Percentiles rank a stretch among this genome's conserved stretches.
These are phyloP conservation scores for Bathynomus jamesi DNA, from an alignment of 1,140 invertebrate genomes.

Conservation along the genomic window DNA sequence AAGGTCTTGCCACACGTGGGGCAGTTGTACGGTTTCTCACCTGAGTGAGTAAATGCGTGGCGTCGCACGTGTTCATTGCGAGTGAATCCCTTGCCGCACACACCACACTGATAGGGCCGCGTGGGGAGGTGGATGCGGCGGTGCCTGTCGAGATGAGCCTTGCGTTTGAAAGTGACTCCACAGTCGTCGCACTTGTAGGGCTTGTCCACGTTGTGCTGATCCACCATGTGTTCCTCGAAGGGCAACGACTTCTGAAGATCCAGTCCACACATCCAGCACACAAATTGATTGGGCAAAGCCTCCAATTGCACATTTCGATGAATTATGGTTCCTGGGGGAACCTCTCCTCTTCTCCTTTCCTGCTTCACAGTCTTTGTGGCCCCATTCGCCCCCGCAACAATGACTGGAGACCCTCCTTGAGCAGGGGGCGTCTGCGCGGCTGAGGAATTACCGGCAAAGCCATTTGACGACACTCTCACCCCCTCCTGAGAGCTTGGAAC, in stretches of 20 bases:
- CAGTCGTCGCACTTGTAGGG: conserved; percentile 37
- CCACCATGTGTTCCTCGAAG: conserved; percentile 37
- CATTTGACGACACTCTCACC: conserved; percentile 33
- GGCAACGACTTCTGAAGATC: conserved; percentile 35
- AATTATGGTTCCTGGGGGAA: conserved; percentile 29
- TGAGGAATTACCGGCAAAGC: conserved; percentile 29
- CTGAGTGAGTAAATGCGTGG: conserved; percentile 36
- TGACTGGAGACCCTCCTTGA: conserved; percentile 23
- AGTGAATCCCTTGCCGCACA: conserved; percentile 80
- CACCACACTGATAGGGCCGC: conserved; percentile 42
- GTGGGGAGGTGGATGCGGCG: conserved; percentile 36
- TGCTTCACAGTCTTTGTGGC: conserved; percentile 9
- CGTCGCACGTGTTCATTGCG: conserved; percentile 37
- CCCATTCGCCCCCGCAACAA: conserved; percentile 19
- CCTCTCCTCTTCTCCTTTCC: conserved; percentile 17
- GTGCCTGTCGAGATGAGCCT: conserved; percentile 37
- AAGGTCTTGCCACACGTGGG: conserved; percentile 47
- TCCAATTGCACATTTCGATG: conserved; percentile 21
- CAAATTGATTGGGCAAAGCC: conserved; percentile 26
- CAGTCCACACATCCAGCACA: conserved; percentile 36
- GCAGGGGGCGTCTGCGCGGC: conserved; percentile 24
- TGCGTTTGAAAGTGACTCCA: conserved; percentile 37
- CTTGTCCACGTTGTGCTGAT: conserved; percentile 36
- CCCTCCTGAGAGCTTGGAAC: conserved; percentile 36
- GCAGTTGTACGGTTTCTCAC: conserved; percentile 85